These are phyloP conservation scores for Pempheris klunzingeri DNA, from an alignment of 2,797 vertebrate species.

Conservation along the genomic window DNA sequence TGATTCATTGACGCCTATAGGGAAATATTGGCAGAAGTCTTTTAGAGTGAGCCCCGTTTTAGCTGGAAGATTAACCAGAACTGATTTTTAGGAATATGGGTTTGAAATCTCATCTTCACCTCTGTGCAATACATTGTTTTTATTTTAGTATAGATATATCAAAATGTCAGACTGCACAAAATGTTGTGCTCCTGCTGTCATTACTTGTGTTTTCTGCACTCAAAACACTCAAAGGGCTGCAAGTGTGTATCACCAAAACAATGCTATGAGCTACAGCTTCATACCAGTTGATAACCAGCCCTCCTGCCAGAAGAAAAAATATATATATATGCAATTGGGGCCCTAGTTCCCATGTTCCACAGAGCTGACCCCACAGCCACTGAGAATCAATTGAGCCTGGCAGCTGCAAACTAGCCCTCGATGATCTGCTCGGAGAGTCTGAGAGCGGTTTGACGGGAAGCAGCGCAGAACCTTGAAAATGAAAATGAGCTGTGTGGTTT, in stretches of 20 bases:
- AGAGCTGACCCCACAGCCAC: background rate
- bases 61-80: background rate
- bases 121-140: too few relatives aligned
- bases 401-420: background rate
- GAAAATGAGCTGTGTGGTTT: background rate
- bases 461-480: background rate
- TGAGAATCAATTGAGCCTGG: background rate
- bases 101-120: too few relatives aligned
- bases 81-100: too few relatives aligned
- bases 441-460: background rate
- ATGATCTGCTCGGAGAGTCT: too few relatives aligned
- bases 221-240: too few relatives aligned
- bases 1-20: background rate
- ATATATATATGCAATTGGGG: background rate
- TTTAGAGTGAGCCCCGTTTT: background rate
- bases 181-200: too few relatives aligned
- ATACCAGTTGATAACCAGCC: too few relatives aligned
- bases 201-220: too few relatives aligned
- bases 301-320: background rate
- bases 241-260: too few relatives aligned
- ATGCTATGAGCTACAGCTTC: too few relatives aligned
- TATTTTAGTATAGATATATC: too few relatives aligned
- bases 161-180: too few relatives aligned
- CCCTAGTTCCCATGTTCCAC: background rate
- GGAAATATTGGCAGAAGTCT: background rate